A percentile compares a stretch with the other conserved stretches of the same genome.
These are phyloP conservation scores for Anhinga anhinga DNA, from an alignment of 2,113 vertebrate species.

Conservation along the genomic window DNA sequence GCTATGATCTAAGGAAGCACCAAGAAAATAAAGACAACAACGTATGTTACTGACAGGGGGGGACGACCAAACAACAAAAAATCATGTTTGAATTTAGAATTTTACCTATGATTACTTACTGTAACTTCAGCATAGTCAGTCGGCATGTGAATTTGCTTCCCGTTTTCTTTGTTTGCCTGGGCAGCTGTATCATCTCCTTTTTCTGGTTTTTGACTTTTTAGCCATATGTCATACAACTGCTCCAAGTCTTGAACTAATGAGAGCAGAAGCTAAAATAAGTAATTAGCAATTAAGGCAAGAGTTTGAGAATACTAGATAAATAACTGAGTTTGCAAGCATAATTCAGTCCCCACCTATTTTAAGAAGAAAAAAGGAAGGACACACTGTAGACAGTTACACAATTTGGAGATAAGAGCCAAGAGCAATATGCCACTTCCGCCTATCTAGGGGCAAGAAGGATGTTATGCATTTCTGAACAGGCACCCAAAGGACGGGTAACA, in stretches of 20 bases:
- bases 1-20: not conserved
- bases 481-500: not conserved
- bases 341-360: not conserved
- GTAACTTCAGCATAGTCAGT: slow-evolving; percentile 96
- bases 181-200: slow-evolving; percentile 83
- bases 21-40: not conserved
- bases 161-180: slow-evolving; percentile 84
- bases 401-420: not conserved
- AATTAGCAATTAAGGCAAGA: slow-evolving; percentile 52
- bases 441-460: not conserved
- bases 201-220: slow-evolving; percentile 89
- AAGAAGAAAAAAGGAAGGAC: not conserved
- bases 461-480: too few species aligned
- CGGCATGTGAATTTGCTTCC: slow-evolving; percentile 96
- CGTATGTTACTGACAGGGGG: not conserved
- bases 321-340: not conserved
- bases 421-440: not conserved
- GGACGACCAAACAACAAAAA: not conserved
- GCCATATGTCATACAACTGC: slow-evolving; percentile 94
- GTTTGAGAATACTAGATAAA: slow-evolving; percentile 27
- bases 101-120: slow-evolving; percentile 70
- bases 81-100: not conserved
- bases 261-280: slow-evolving; percentile 60
- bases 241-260: slow-evolving; percentile 94
- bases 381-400: not conserved